Conservation (phyloP, 2,113 vertebrate species). For the Neogale vison region DNA sequence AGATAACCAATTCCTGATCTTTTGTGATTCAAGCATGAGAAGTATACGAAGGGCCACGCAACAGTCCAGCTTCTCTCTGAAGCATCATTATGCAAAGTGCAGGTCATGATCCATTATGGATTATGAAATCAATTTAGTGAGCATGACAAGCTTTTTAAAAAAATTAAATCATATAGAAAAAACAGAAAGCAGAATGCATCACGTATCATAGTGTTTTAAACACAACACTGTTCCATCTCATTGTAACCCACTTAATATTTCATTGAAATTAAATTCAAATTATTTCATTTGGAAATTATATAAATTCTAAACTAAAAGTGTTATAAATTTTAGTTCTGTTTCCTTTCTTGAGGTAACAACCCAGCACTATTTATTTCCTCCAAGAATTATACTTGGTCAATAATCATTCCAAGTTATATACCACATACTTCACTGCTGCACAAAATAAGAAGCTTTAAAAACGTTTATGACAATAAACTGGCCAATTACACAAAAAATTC, state of each 20-base stretch:
- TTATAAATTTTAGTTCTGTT: conserved; percentile 48
- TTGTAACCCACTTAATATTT: neutral
- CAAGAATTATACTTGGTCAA: conserved; percentile 27
- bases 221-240: neutral
- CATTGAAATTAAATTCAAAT: conserved; percentile 43
- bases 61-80: neutral
- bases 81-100: conserved; percentile 3
- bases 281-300: conserved; percentile 30
- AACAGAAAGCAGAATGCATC: conserved; percentile 12
- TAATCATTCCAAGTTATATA: conserved; percentile 32
- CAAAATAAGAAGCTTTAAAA: conserved; percentile 30
- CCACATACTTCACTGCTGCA: neutral
- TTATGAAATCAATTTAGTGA: conserved; percentile 39
- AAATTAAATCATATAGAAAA: conserved; percentile 42
- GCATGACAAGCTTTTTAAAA: conserved; percentile 21
- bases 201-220: neutral
- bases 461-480: neutral
- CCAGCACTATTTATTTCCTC: conserved; percentile 1
- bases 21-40: neutral
- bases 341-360: conserved; percentile 17
- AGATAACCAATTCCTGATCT: neutral
- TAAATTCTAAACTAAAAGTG: conserved; percentile 24
- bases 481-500: neutral
- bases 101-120: neutral
- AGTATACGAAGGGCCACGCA: neutral